Evolutionary conservation across 2,797 vertebrate genomes (phyloP).

Genomic region (Mormyrops attenuatus): DNA sequence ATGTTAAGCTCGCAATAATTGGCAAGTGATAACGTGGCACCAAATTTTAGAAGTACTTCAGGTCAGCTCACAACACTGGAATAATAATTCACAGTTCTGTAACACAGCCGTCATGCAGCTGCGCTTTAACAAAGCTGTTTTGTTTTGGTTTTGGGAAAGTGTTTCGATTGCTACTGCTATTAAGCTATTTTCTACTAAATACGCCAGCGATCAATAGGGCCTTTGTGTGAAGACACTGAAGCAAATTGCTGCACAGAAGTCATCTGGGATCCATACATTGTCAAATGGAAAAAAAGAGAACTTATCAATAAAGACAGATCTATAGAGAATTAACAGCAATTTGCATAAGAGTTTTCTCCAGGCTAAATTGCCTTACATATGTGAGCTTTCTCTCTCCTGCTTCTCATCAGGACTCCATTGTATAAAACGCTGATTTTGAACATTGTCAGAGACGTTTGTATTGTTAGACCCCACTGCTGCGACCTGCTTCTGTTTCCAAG

Average conservation of each 20-base stretch:
- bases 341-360: neutral
- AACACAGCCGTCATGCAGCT: neutral
- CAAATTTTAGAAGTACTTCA: neutral
- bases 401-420: neutral
- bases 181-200: constrained; percentile 14
- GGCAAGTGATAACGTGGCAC: neutral
- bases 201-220: constrained; percentile 14
- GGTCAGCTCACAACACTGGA: neutral
- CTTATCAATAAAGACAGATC: constrained; percentile 10
- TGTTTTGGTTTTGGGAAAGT: constrained; percentile 1
- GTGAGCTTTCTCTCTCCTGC: neutral
- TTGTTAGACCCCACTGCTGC: neutral
- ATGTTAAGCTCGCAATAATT: neutral
- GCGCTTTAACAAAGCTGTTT: constrained; percentile 8
- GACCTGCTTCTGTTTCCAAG: neutral
- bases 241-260: constrained; percentile 13
- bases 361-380: neutral
- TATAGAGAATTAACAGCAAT: constrained; percentile 10
- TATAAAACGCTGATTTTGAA: neutral
- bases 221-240: constrained; percentile 13
- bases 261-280: constrained; percentile 14
- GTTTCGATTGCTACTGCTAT: constrained; percentile 7
- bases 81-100: neutral
- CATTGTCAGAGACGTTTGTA: neutral
- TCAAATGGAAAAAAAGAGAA: neutral